These are phyloP conservation scores for Notodonta ziczac DNA, from an alignment of 2,888 invertebrate genomes.

Conservation along the genomic window DNA sequence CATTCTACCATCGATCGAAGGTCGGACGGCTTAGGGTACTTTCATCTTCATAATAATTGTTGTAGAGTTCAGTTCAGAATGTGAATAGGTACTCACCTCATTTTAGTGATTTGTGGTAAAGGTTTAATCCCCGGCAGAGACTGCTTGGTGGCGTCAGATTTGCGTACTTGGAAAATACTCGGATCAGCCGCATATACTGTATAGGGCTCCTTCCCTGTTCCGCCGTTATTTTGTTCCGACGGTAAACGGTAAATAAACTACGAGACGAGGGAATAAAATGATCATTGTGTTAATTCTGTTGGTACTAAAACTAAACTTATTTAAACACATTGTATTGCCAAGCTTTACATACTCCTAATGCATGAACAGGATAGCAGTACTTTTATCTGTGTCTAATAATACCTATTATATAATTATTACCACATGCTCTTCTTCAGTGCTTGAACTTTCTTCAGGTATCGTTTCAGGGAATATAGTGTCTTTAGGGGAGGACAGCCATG, in stretches of 20 bases:
- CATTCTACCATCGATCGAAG: too few relatives aligned
- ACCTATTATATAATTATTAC: constrained; percentile 62
- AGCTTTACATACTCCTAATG: too few relatives aligned
- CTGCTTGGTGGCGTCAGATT: constrained; percentile 62
- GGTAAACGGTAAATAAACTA: constrained; percentile 93
- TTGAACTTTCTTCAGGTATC: constrained; percentile 96
- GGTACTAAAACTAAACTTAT: too few relatives aligned
- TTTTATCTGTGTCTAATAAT: background rate
- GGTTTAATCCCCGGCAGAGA: constrained; percentile 76
- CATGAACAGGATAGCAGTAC: too few relatives aligned
- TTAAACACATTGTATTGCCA: too few relatives aligned
- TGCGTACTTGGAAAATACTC: constrained; percentile 88
- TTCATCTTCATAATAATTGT: background rate
- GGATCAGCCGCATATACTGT: constrained; percentile 94
- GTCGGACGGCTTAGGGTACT: background rate
- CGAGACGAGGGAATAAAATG: constrained; percentile 4
- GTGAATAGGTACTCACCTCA: constrained; percentile 74
- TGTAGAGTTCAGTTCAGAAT: background rate
- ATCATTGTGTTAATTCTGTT: too few relatives aligned
- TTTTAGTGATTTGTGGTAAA: constrained; percentile 83
- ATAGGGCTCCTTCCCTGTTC: constrained; percentile 88
- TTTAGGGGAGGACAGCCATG: constrained; percentile 94
- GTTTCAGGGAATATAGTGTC: constrained; percentile 96
- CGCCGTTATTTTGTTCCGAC: constrained; percentile 88
- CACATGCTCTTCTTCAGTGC: constrained; percentile 96